Evolutionary conservation across 2,797 vertebrate genomes (phyloP).

Genomic region (Gymnopithys bicolor): DNA sequence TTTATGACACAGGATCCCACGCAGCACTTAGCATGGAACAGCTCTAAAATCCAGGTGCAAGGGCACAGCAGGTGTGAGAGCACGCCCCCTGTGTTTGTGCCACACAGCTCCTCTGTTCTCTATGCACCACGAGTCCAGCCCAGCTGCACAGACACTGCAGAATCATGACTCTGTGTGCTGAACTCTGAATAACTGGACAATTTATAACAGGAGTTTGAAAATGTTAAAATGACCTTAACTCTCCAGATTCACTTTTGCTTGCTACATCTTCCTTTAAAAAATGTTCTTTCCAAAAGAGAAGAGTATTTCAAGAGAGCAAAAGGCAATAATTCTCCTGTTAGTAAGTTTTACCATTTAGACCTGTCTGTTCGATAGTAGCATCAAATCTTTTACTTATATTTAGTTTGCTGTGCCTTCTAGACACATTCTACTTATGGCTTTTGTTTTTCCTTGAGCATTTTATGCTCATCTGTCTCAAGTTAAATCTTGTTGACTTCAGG

Average conservation of each 20-base stretch:
- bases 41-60: not conserved
- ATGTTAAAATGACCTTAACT: not conserved
- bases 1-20: not conserved
- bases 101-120: not conserved
- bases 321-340: not conserved
- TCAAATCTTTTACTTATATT: not conserved
- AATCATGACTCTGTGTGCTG: not conserved
- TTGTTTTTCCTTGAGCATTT: not conserved
- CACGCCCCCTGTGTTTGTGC: rapidly evolving
- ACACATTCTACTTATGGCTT: not conserved
- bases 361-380: not conserved
- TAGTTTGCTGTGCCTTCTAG: not conserved
- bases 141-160: not conserved
- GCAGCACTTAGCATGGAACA: not conserved
- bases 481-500: not conserved
- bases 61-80: rapidly evolving
- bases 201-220: not conserved
- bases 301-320: not conserved
- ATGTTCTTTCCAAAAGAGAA: not conserved
- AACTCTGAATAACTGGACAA: not conserved
- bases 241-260: not conserved
- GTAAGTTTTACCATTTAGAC: not conserved
- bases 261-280: not conserved
- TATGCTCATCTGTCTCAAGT: not conserved
- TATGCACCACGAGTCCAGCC: not conserved